Base-by-base conservation (phyloP, 2,113 vertebrate genomes). In the Lamprotornis superbus region DNA sequence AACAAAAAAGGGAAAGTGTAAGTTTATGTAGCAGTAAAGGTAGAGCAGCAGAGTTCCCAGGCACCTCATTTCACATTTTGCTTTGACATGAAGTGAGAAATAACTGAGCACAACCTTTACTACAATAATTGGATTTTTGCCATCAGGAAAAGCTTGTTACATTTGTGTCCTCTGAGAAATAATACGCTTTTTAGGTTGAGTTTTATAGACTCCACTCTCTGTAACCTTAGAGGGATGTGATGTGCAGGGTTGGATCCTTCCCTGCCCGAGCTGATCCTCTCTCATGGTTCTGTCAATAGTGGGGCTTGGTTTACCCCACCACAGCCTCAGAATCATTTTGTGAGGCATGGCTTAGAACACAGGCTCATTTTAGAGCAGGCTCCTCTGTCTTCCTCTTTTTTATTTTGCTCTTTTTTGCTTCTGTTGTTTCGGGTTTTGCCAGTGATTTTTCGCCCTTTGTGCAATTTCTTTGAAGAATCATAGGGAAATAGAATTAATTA, bases 91-190 rank as follows among this genome's bases (percentile, higher is more conserved):
- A 85, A 96, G 80, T 59, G 91, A 95, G 84, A 85, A 96, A 95
- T 92, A 93, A 95, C 96, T 30, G 76, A 95, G 83, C 96, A 76
- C 90, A 94, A 94, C 56, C 95, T 97, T 97, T 92, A 87, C 97
- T 55, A 11, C 92, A 87, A 56, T 96, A 97, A 97, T 95, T 98
- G 96, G 97, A 96, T 97, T 97, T 96, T 96, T 96, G 88, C 96
- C 96, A 92, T 97, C 96, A 96, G 87, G 92, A 93, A 74, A 88
- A 92, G 71, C 93, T 97, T 95, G 91, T 92, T 91, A 92, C 93
- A 65, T 89, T 71, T 92, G 94, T 94, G 85, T 96, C 94, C 94
- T 95, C 93, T 89, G 92, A 97, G 96, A 97, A 97, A 97, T 97
- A 96, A 96, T 75, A 70, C n/a, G n/a, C 67, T 64, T 96, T 96